Evolutionary conservation across 2,797 vertebrate genomes (phyloP).

Genomic region (Hoplostethus atlanticus): DNA sequence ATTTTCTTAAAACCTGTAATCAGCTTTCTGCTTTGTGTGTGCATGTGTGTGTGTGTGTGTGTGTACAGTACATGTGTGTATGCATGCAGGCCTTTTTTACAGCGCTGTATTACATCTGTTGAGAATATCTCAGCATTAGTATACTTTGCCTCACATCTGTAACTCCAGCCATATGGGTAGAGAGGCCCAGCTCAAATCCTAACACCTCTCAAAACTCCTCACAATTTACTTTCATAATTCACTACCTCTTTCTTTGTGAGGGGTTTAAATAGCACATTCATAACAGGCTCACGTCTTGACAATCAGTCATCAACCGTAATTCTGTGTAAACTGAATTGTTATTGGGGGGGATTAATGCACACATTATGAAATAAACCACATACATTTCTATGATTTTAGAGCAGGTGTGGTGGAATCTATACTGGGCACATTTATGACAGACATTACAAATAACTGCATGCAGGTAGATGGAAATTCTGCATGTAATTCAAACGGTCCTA

Average conservation of each 20-base stretch:
- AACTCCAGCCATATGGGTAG: conserved; percentile 23
- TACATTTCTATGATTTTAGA: conserved; percentile 23
- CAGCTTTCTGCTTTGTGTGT: conserved; percentile 63
- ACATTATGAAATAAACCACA: conserved; percentile 43
- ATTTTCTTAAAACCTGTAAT: conserved; percentile 74
- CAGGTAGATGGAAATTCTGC: neutral
- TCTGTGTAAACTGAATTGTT: conserved; percentile 23
- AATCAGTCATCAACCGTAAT: conserved; percentile 38
- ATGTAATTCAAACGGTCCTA: neutral
- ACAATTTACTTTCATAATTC: conserved; percentile 17
- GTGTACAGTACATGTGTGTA: neutral
- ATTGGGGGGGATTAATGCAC: conserved; percentile 33
- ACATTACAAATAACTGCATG: neutral
- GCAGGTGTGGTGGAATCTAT: neutral
- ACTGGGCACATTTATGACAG: neutral
- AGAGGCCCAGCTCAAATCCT: conserved; percentile 27
- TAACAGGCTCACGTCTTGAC: conserved; percentile 38
- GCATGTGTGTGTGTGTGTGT: neutral
- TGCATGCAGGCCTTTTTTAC: conserved; percentile 18
- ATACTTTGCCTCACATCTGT: conserved; percentile 22
- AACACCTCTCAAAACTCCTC: conserved; percentile 5
- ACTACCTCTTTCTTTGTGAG: conserved; percentile 9
- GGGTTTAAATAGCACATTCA: conserved; percentile 28
- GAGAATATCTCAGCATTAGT: conserved; percentile 32
- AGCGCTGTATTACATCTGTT: conserved; percentile 27